Conservation (phyloP, 2,113 vertebrate species). For the Coptodon bakossiorum region DNA sequence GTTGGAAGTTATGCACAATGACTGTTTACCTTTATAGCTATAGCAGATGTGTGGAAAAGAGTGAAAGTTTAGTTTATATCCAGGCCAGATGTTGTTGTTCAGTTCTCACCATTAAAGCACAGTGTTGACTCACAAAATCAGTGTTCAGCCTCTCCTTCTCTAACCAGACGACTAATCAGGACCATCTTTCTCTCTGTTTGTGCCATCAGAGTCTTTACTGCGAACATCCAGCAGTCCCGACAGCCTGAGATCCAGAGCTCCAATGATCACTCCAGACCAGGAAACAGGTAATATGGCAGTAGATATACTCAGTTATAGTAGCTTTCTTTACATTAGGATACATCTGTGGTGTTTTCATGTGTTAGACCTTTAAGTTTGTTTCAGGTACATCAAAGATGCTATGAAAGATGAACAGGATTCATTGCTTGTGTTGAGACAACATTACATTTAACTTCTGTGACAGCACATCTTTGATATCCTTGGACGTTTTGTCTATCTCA, state of each 20-base stretch:
- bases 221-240: conserved; percentile 66
- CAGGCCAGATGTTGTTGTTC: not conserved
- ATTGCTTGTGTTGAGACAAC: not conserved
- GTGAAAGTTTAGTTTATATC: not conserved
- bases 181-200: not conserved
- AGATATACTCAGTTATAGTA: not conserved
- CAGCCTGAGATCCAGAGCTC: conserved; percentile 66
- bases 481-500: not conserved
- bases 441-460: not conserved
- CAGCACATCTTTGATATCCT: not conserved
- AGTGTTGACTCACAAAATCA: not conserved
- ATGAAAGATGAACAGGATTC: not conserved
- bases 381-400: not conserved
- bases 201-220: conserved; percentile 55
- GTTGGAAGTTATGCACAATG: not conserved
- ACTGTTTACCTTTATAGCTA: not conserved
- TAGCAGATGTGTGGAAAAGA: not conserved
- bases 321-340: not conserved
- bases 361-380: not conserved
- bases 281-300: conserved; percentile 47
- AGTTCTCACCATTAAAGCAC: not conserved
- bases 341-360: not conserved
- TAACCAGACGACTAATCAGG: not conserved
- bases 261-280: conserved; percentile 67
- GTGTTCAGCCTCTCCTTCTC: not conserved